A percentile compares a stretch with the other conserved stretches of the same genome.
phyloP scores from a whole-genome alignment of 2,797 vertebrate genomes.

The Sarcoramphus papa region DNA sequence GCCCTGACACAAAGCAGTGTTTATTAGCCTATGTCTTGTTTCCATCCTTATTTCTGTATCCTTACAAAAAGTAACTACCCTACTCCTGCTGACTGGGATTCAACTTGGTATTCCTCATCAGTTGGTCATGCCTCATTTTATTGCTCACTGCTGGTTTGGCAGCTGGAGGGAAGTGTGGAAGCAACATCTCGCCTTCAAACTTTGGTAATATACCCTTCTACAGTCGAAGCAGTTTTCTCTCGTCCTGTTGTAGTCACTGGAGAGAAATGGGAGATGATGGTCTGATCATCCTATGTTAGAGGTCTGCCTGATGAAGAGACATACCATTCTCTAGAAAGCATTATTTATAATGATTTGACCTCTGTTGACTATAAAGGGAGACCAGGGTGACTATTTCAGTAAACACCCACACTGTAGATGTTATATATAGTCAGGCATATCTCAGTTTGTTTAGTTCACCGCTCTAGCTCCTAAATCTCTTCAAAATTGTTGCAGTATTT shows the following conservation, averaged over 20 bases:
- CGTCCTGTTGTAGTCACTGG: background rate
- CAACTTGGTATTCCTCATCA: background rate
- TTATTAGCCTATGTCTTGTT: background rate
- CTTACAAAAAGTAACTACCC: background rate
- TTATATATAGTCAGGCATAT: background rate
- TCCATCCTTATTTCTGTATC: background rate
- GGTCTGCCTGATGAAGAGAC: background rate
- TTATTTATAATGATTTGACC: background rate
- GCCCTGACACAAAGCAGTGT: background rate
- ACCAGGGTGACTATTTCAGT: background rate
- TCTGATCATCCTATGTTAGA: background rate
- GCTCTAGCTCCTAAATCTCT: background rate
- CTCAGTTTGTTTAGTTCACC: background rate
- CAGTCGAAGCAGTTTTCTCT: too few relatives aligned
- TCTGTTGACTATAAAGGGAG: background rate
- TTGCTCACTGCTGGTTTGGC: background rate
- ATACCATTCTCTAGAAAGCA: accelerated
- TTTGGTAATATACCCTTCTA: accelerated
- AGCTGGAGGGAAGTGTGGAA: background rate
- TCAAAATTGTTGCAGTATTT: background rate
- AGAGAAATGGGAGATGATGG: background rate
- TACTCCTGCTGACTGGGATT: background rate
- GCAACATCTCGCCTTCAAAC: background rate
- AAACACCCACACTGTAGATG: background rate
- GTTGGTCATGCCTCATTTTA: background rate